Base-by-base conservation (phyloP, 1,140 invertebrate genomes). In the Rhyzopertha dominica region DNA sequence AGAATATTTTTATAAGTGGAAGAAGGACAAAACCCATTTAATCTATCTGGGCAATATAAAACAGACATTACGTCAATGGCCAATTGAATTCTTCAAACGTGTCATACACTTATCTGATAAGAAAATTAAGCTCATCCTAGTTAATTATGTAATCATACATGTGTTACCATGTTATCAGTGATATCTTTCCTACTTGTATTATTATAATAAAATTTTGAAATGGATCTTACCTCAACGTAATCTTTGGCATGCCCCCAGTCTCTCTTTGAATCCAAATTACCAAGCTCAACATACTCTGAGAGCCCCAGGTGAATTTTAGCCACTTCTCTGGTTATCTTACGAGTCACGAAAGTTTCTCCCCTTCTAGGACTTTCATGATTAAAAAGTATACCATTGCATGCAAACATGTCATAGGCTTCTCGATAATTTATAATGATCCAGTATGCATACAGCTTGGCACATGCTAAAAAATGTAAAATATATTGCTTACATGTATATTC, bases 201-300 rank as follows among this genome's bases (percentile, higher is more conserved):
- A n/a, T n/a, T n/a, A n/a, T n/a, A n/a, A n/a, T n/a, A n/a, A n/a
- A n/a, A n/a, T n/a, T n/a, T n/a, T n/a, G n/a, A n/a, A n/a, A n/a
- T n/a, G n/a, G n/a, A n/a, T n/a, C 50, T 58, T 68, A 92, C 90
- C 77, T 98, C 90, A 19, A 99, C 91, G 73, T 98, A 99, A 73
- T 99, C 96, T 68, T 84, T 92, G 0, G 97, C 97, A 75, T 99
- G 97, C 8, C 97, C 97, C 97, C 97, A 99, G 71, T 99, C 97
- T 62, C 97, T 75, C 66, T 87, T 86, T 10, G 95, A 87, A 71
- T 98, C 93, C 45, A 99, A 73, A 70, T 98, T 98, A 26, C 97
- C 97, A 20, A 99, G 73, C 69, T 98, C 90, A 34, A 99, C 71
- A 43, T 72, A 77, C 49, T 96, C 84, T 64, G 94, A 79, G 45